These are phyloP conservation scores for Aporophyla lueneburgensis DNA, from an alignment of 2,888 invertebrate genomes.

Conservation along the genomic window DNA sequence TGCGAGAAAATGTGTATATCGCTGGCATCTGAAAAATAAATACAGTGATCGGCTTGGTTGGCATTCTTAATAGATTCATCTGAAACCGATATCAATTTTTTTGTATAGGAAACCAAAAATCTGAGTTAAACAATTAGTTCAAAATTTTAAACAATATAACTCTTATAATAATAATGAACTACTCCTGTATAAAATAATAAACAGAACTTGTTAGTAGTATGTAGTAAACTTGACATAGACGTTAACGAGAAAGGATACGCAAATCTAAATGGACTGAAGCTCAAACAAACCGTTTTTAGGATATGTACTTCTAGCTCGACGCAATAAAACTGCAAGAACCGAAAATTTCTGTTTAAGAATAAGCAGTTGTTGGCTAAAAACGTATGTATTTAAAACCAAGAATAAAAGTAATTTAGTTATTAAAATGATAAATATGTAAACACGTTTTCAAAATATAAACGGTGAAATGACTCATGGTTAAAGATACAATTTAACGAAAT, in stretches of 20 bases:
- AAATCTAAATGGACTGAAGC: background rate
- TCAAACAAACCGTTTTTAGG: background rate
- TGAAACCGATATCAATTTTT: background rate
- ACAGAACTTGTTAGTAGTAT: background rate
- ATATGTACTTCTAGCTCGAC: background rate
- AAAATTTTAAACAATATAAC: too few relatives aligned
- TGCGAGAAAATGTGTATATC: conserved; percentile 84
- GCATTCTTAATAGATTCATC: background rate
- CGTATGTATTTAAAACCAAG: background rate
- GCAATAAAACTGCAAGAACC: background rate
- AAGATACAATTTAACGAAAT: background rate
- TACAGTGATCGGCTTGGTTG: background rate
- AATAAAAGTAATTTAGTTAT: background rate
- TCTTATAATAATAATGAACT: background rate
- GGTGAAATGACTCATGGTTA: conserved; percentile 47
- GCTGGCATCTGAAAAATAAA: conserved; percentile 80
- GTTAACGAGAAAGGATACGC: background rate
- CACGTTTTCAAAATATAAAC: conserved; percentile 52
- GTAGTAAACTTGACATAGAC: background rate
- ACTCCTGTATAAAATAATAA: background rate
- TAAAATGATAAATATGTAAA: background rate
- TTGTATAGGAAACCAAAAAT: background rate
- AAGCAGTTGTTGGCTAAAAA: background rate
- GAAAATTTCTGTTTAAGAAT: background rate
- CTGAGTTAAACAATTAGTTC: background rate